Percentiles rank a stretch among this genome's conserved stretches.
phyloP scores from a whole-genome alignment of 2,888 invertebrate genomes.

The Lepidocyrtoides sp. region DNA sequence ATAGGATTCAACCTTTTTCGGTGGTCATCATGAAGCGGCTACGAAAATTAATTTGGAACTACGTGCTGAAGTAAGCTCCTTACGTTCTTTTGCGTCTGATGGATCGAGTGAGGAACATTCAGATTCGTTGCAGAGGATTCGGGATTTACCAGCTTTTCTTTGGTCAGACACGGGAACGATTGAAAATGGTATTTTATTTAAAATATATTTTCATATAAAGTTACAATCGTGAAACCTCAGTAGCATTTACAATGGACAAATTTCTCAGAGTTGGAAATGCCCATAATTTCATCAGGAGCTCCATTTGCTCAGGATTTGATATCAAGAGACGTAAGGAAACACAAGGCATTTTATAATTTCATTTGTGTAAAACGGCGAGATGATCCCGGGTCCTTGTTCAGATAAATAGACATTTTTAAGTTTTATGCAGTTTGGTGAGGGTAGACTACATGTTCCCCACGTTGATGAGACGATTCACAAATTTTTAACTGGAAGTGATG shows the following conservation, averaged over 20 bases:
- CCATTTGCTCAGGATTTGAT: constrained; percentile 71
- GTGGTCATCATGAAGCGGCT: constrained; percentile 80
- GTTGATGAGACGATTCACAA: constrained; percentile 88
- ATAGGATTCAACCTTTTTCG: constrained; percentile 82
- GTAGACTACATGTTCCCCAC: constrained; percentile 84
- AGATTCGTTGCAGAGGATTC: constrained; percentile 78
- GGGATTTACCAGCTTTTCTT: constrained; percentile 82
- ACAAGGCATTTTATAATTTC: too few species aligned
- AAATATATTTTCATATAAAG: too few species aligned
- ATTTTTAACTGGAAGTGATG: constrained; percentile 88
- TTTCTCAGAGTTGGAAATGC: constrained; percentile 73
- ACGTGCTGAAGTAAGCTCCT: constrained; percentile 83
- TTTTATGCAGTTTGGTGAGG: constrained; percentile 85
- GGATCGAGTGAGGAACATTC: constrained; percentile 81
- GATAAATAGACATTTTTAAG: too few species aligned
- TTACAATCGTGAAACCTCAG: too few species aligned
- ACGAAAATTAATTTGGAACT: constrained; percentile 81
- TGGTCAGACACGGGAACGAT: constrained; percentile 82
- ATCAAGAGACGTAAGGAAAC: constrained; percentile 71
- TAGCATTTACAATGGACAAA: too few species aligned
- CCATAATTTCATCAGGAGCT: constrained; percentile 65
- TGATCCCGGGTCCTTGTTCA: too few species aligned
- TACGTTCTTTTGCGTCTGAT: constrained; percentile 84
- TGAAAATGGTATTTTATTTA: constrained; percentile 80
- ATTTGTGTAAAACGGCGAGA: too few species aligned